phyloP scores from a whole-genome alignment of 2,113 vertebrate genomes.

The Trochalopteron elliotii region DNA sequence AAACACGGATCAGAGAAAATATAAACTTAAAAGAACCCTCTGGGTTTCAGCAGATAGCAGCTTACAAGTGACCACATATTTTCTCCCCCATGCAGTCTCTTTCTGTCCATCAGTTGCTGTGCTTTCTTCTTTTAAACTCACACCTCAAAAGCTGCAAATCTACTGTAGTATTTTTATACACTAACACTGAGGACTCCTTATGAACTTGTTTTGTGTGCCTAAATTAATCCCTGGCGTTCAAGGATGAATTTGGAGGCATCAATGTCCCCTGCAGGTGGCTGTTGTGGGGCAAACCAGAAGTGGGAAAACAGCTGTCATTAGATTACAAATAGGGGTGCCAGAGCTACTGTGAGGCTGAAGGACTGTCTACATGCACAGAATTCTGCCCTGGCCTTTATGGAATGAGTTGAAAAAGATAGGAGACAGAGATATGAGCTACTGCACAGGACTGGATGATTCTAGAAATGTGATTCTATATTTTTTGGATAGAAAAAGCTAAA shows the following conservation, averaged over 20 bases:
- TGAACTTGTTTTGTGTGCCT: not conserved
- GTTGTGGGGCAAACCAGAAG: not conserved
- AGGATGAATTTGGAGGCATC: not conserved
- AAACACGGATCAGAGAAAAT: slow-evolving; percentile 20
- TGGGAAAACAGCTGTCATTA: not conserved
- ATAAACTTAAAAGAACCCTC: slow-evolving; percentile 28
- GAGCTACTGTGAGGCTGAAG: not conserved
- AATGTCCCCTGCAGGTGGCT: not conserved
- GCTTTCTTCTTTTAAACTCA: not conserved
- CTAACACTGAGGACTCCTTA: not conserved
- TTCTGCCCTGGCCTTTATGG: not conserved
- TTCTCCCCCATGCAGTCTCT: not conserved
- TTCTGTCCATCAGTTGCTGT: not conserved
- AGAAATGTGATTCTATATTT: not conserved
- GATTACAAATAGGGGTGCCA: not conserved
- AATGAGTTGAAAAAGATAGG: not conserved
- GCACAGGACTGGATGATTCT: not conserved
- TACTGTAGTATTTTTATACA: not conserved
- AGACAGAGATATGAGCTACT: not conserved
- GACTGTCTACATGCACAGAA: not conserved
- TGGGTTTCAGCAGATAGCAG: slow-evolving; percentile 38
- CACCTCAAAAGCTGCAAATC: not conserved
- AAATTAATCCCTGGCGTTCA: not conserved
- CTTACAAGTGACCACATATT: not conserved
- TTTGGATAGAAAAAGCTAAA: not conserved